Percentiles rank a stretch among this genome's conserved stretches.
Evolutionary conservation across 2,888 invertebrate species (phyloP).

Genomic region (Brachylomia viminalis): DNA sequence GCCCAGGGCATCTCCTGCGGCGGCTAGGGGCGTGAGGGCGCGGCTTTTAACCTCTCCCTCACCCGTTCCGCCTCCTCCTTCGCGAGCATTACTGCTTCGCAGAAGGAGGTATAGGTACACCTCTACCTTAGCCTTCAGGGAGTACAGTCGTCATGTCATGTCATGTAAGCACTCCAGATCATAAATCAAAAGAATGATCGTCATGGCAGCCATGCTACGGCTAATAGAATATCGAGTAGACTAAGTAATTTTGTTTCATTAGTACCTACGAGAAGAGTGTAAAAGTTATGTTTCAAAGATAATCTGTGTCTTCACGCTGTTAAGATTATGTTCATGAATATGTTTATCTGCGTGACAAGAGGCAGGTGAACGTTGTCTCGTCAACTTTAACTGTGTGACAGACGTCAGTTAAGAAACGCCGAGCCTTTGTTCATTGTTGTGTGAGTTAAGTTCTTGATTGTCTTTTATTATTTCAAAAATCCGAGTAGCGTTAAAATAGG

Average conservation of each 20-base stretch:
- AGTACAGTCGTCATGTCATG: too few relatives aligned
- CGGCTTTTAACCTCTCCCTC: too few relatives aligned
- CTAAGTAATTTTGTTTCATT: neutral
- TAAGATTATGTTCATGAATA: neutral
- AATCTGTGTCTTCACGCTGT: slow-evolving; percentile 4
- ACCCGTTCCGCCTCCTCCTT: too few relatives aligned
- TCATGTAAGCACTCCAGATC: neutral
- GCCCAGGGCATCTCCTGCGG: too few relatives aligned
- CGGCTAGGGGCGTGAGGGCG: too few relatives aligned
- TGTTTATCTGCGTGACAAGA: slow-evolving; percentile 15
- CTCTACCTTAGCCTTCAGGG: too few relatives aligned
- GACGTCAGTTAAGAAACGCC: neutral
- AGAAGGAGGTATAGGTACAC: too few relatives aligned
- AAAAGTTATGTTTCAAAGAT: neutral
- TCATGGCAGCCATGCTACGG: neutral
- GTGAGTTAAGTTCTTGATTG: neutral
- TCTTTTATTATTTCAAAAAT: neutral
- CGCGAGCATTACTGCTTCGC: too few relatives aligned
- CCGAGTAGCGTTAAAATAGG: neutral
- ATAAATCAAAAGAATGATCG: neutral
- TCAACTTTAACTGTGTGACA: slow-evolving; percentile 9
- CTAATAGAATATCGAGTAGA: neutral
- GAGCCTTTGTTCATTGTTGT: slow-evolving; percentile 15
- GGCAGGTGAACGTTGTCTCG: slow-evolving; percentile 11
- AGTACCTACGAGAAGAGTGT: neutral